Percentiles rank a stretch among this genome's conserved stretches.
phyloP scores from a whole-genome alignment of 2,113 vertebrate species.

The Podarcis cretensis region DNA sequence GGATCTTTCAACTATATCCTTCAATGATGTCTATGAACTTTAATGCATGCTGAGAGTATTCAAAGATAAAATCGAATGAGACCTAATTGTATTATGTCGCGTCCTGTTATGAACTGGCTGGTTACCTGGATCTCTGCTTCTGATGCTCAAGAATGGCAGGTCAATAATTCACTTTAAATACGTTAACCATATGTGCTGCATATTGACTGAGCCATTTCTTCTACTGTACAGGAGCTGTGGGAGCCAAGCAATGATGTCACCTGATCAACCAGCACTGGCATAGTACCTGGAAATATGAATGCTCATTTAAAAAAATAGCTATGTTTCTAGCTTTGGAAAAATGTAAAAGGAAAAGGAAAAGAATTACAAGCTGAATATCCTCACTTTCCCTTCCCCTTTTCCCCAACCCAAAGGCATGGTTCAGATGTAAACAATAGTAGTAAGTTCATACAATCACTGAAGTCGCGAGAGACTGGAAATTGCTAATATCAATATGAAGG shows the following conservation, averaged over 20 bases:
- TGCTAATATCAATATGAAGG: too few species aligned
- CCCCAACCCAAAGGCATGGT: too few species aligned
- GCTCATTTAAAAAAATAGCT: too few species aligned
- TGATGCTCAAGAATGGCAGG: not conserved
- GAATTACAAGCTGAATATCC: too few species aligned
- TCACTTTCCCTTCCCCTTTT: too few species aligned
- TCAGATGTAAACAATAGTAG: too few species aligned
- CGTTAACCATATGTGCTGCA: not conserved
- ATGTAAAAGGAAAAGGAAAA: too few species aligned
- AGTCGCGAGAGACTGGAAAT: too few species aligned
- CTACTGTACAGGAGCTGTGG: not conserved
- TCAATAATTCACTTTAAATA: not conserved
- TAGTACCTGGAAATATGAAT: not conserved
- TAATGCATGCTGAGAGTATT: not conserved
- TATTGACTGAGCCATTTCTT: not conserved
- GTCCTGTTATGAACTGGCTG: not conserved
- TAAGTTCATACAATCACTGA: too few species aligned
- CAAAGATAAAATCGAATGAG: not conserved
- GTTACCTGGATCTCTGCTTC: not conserved
- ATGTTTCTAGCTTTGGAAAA: too few species aligned
- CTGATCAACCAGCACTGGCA: not conserved
- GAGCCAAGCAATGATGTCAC: not conserved
- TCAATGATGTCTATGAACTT: not conserved
- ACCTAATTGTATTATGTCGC: not conserved
- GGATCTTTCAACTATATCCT: not conserved